Percentiles rank a stretch among this genome's conserved stretches.
Conservation (phyloP, 2,113 vertebrate species). For the Connochaetes taurinus region DNA sequence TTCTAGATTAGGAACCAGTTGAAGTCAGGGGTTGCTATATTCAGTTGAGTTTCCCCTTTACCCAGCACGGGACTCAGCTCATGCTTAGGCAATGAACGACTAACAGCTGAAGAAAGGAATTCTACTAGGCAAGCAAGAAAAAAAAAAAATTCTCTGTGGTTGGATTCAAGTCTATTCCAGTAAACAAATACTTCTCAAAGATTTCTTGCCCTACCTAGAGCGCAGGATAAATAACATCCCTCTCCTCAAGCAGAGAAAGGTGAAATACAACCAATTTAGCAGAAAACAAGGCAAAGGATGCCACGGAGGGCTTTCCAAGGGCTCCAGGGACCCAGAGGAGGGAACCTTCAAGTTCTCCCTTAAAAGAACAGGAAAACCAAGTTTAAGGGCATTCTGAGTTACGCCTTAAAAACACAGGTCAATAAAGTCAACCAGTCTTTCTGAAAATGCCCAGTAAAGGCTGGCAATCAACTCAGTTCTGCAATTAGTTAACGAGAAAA, state of each 20-base stretch:
- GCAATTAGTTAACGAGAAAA: neutral
- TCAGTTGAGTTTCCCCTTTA: accelerated
- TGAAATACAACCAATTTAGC: neutral
- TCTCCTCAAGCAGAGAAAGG: neutral
- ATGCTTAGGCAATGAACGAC: accelerated
- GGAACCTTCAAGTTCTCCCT: neutral
- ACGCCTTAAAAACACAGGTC: neutral
- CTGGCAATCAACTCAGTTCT: neutral
- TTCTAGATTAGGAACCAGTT: neutral
- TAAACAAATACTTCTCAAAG: neutral
- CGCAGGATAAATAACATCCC: neutral
- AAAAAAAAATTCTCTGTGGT: neutral
- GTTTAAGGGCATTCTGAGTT: neutral
- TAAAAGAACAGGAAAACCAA: neutral
- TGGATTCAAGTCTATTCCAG: neutral
- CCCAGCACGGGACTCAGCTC: accelerated
- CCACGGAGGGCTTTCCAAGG: neutral
- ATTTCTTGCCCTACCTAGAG: neutral
- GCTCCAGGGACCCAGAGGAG: neutral
- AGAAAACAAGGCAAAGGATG: neutral
- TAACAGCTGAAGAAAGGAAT: neutral
- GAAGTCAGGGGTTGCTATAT: neutral
- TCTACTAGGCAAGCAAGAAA: neutral
- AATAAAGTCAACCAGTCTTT: neutral
- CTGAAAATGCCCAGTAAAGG: neutral